Evolutionary conservation across 2,888 invertebrate species (phyloP).

Genomic region (Polylopha cassiicola): DNA sequence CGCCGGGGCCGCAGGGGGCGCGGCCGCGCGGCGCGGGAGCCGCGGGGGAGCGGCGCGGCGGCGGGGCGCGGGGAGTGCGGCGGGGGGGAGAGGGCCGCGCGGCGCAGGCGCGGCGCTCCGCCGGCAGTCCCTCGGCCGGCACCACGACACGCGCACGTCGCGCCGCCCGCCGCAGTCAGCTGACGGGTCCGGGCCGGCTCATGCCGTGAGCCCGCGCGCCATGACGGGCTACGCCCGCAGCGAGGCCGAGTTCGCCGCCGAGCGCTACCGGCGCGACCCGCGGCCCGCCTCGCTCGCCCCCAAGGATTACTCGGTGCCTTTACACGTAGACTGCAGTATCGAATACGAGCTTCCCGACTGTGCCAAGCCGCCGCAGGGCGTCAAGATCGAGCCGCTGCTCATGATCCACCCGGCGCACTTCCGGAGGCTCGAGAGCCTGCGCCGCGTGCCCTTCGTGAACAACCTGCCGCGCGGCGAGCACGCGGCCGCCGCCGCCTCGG

Average conservation of each 20-base stretch:
- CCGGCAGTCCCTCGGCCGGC: slow-evolving; percentile 56
- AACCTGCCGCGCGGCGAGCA: slow-evolving; percentile 81
- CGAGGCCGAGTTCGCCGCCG: slow-evolving; percentile 70
- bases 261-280: slow-evolving; percentile 66
- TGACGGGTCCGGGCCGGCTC: slow-evolving; percentile 69
- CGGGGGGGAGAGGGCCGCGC: slow-evolving; percentile 49
- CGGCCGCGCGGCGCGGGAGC: slow-evolving; percentile 29
- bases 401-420: slow-evolving; percentile 95
- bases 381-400: slow-evolving; percentile 88
- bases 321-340: slow-evolving; percentile 94
- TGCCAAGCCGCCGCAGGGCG: slow-evolving; percentile 90
- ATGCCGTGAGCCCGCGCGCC: slow-evolving; percentile 70
- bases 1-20: slow-evolving; percentile 37
- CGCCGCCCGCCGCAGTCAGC: slow-evolving; percentile 57
- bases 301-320: slow-evolving; percentile 90
- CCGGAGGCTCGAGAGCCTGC: slow-evolving; percentile 89
- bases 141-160: slow-evolving; percentile 55
- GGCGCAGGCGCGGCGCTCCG: slow-evolving; percentile 36
- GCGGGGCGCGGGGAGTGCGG: slow-evolving; percentile 40
- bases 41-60: slow-evolving; percentile 33
- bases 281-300: slow-evolving; percentile 74
- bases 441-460: slow-evolving; percentile 89
- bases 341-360: slow-evolving; percentile 94
- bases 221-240: slow-evolving; percentile 75
- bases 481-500: slow-evolving; percentile 33